Evolutionary conservation across 2,113 vertebrate species (phyloP).

Genomic region (Chloroceryle aenea): DNA sequence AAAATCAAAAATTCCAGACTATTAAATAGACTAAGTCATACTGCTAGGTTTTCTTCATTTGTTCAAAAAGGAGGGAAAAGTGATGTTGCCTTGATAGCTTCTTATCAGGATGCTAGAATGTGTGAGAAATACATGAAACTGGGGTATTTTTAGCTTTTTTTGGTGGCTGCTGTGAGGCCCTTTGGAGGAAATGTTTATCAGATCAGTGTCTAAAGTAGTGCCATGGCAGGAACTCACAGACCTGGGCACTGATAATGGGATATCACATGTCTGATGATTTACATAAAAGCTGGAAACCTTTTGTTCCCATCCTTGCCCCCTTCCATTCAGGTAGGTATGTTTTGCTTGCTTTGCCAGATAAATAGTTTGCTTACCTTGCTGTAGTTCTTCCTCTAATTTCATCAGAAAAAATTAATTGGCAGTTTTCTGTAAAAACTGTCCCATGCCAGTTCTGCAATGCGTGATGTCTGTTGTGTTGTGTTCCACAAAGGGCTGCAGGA

Average conservation of each 20-base stretch:
- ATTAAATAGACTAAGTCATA: background rate
- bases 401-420: slow-evolving; percentile 5
- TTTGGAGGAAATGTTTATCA: background rate
- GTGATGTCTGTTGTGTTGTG: background rate
- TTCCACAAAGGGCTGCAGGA: background rate
- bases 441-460: background rate
- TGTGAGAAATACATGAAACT: background rate
- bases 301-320: background rate
- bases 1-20: background rate
- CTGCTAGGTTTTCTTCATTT: background rate
- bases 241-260: background rate
- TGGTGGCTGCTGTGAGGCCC: background rate
- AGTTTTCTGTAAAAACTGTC: background rate
- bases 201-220: background rate
- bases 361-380: background rate
- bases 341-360: background rate
- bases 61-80: background rate
- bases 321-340: background rate
- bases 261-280: background rate
- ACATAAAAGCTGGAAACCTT: background rate
- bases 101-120: background rate
- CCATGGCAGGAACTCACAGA: background rate
- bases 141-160: background rate
- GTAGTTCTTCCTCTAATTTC: background rate
- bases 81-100: background rate